Conservation (phyloP, 2,113 vertebrate genomes). For the Trinectes maculatus region DNA sequence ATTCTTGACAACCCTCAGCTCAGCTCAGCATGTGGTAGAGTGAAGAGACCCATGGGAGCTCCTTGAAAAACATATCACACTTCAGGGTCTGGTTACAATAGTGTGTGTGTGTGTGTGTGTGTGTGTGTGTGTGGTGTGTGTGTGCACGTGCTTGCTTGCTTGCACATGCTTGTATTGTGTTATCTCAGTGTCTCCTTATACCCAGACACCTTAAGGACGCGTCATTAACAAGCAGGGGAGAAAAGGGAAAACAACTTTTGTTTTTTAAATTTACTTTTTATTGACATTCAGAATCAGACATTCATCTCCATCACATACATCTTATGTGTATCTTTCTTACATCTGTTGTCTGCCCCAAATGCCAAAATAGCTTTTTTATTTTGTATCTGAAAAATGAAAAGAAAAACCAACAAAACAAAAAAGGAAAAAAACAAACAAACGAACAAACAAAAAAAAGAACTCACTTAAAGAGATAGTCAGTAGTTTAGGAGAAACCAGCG, state of each 20-base stretch:
- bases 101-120: conserved; percentile 10
- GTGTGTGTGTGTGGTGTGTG: conserved; percentile 15
- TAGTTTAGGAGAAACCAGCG: too few species aligned
- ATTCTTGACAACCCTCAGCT: conserved; percentile 48
- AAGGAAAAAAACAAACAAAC: too few species aligned
- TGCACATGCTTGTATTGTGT: conserved; percentile 5
- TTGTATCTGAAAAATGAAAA: too few species aligned
- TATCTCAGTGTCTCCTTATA: conserved; percentile 26
- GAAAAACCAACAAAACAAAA: too few species aligned
- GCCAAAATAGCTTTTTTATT: too few species aligned
- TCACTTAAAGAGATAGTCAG: too few species aligned
- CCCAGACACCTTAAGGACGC: conserved; percentile 18
- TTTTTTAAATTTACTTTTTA: too few species aligned
- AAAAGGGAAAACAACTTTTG: not conserved
- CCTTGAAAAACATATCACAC: conserved; percentile 51
- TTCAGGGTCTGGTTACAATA: conserved; percentile 43
- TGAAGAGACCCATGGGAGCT: conserved; percentile 55
- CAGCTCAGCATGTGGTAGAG: conserved; percentile 31
- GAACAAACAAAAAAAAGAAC: too few species aligned
- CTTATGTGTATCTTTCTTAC: too few species aligned
- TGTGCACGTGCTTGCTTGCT: conserved; percentile 4
- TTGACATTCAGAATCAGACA: too few species aligned
- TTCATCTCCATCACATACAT: too few species aligned
- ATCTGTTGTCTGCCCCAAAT: too few species aligned
- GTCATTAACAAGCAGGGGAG: conserved; percentile 9